Evolutionary conservation across 1,140 invertebrate genomes (phyloP).

Genomic region (Drosophila bifasciata): DNA sequence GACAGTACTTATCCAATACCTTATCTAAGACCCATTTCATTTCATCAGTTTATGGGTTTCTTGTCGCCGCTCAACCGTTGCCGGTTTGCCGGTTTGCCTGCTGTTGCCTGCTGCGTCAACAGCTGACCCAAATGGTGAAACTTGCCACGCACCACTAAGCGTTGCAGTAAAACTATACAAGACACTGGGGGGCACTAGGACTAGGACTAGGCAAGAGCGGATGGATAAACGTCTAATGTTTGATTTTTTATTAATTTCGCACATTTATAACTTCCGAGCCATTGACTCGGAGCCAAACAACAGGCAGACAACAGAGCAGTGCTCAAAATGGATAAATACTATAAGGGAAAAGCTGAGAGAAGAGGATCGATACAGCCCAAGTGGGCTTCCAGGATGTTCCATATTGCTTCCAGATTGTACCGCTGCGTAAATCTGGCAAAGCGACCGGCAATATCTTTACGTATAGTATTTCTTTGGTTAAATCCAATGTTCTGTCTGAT

Average conservation of each 20-base stretch:
- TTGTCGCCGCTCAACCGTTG: slow-evolving; percentile 5
- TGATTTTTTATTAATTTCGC: slow-evolving; percentile 77
- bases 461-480: no score
- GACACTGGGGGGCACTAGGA: slow-evolving; percentile 11
- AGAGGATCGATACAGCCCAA: background rate
- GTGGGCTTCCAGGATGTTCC: no score
- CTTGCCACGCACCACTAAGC: slow-evolving; percentile 30
- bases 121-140: slow-evolving; percentile 55
- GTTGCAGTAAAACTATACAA: slow-evolving; percentile 59
- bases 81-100: background rate
- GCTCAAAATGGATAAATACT: background rate
- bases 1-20: slow-evolving; percentile 62
- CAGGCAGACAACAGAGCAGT: background rate
- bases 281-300: slow-evolving; percentile 28
- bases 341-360: no score
- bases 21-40: slow-evolving; percentile 68
- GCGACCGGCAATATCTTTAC: no score
- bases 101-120: slow-evolving; percentile 29
- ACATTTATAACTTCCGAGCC: slow-evolving; percentile 72
- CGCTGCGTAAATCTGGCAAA: no score
- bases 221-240: slow-evolving; percentile 38
- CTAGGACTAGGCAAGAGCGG: background rate
- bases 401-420: no score
- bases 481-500: no score
- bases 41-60: slow-evolving; percentile 64